Evolutionary conservation across 2,113 vertebrate species (phyloP), one percentile per base, ranked within the genome.

Genomic region (Ochotona princeps): DNA sequence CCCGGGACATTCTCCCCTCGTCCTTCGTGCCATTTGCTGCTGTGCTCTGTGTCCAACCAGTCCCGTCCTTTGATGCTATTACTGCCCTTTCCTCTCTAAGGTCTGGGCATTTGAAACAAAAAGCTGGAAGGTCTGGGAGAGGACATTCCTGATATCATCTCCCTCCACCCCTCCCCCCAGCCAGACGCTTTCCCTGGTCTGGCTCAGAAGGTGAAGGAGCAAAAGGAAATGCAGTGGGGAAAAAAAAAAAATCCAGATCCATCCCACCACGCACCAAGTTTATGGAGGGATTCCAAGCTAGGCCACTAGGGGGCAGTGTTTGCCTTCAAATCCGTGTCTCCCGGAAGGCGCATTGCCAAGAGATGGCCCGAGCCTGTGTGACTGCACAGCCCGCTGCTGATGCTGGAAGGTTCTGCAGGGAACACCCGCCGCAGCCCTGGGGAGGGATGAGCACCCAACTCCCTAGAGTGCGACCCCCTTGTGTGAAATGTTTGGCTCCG

Each of bases 291-390:
- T 23, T 35, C 4, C n/a, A 28, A 49, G 4, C 28, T 32, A 80
- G 54, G n/a, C 67, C 13, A 15, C 67, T 57, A 88, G 96, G 17
- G 92, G 95, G 90, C 94, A 85, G 78, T 32, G 78, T 79, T 30
- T 51, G 54, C 47, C 74, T 92, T 67, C 28, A 69, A 69, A 95
- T 54, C 30, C 51, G 3, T 21, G 57, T 14, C 7, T 69, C 2
- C 69, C n/a, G 0, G 1, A 30, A 28, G 11, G 12, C 2, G 28
- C 13, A 7, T 26, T 84, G n/a, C 13, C 3, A 6, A 12, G 38
- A 72, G 35, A 47, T 18, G 57, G 51, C 63, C 9, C 25, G 21
- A 10, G 38, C 38, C 38, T 70, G 60, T 80, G 54, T 47, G 28
- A 60, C 54, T 60, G 17, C 63, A 14, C 10, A 0, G 10, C 1